phyloP scores from a whole-genome alignment of 2,797 vertebrate species.

The Darevskia nairensis region DNA sequence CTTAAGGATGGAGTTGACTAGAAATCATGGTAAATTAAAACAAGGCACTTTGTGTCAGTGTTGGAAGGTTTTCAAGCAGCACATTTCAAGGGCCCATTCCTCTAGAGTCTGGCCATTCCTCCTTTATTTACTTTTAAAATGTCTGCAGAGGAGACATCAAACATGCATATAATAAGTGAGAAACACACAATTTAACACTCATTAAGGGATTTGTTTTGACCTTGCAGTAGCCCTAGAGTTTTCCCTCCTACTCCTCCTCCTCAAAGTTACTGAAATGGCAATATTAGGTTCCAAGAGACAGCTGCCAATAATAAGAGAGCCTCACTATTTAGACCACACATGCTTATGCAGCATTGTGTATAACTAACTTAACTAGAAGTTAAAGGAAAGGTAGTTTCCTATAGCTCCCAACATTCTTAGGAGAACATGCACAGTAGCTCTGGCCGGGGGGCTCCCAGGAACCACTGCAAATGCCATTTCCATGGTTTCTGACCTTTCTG shows the following conservation, averaged over 20 bases:
- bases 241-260: too few relatives aligned
- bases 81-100: background rate
- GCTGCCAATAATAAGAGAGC: too few relatives aligned
- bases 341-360: too few relatives aligned
- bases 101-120: background rate
- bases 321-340: too few relatives aligned
- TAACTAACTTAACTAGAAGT: too few relatives aligned
- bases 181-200: background rate
- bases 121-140: too few relatives aligned
- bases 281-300: too few relatives aligned
- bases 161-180: too few relatives aligned
- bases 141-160: background rate
- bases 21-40: background rate
- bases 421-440: background rate
- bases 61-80: too few relatives aligned
- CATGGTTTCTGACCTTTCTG: background rate
- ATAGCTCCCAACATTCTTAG: background rate
- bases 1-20: background rate
- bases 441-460: background rate
- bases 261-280: too few relatives aligned
- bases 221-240: background rate
- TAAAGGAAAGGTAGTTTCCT: background rate
- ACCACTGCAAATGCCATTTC: background rate
- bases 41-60: background rate
- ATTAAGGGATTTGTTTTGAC: background rate